These are phyloP conservation scores for Danio tinwini DNA, from an alignment of 2,797 vertebrate species.

Conservation along the genomic window DNA sequence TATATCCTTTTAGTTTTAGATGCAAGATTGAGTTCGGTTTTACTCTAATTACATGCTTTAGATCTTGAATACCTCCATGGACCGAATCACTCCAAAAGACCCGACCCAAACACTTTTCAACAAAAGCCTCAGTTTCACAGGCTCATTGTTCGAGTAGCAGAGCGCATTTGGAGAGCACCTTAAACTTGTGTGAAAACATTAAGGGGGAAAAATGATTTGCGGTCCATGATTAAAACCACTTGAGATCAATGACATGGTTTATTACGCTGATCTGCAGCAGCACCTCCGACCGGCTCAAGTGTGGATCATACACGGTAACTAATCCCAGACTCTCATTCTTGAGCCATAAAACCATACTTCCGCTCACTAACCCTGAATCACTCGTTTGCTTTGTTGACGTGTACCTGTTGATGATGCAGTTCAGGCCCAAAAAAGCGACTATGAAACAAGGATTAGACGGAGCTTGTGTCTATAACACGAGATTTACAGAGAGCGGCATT, in stretches of 20 bases:
- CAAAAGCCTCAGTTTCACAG: constrained; percentile 36
- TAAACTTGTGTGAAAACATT: constrained; percentile 32
- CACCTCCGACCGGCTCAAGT: constrained; percentile 16
- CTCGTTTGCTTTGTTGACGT: constrained; percentile 62
- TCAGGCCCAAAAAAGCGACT: constrained; percentile 2
- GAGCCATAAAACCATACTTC: constrained; percentile 60
- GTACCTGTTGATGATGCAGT: constrained; percentile 41
- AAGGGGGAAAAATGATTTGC: constrained; percentile 43
- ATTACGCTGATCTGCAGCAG: constrained; percentile 50
- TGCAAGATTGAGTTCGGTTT: constrained; percentile 36
- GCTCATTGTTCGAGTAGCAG: constrained; percentile 1
- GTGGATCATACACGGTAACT: constrained; percentile 49
- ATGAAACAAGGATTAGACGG: constrained; percentile 41
- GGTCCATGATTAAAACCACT: constrained; percentile 47
- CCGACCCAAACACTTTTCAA: constrained; percentile 22
- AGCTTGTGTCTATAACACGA: constrained; percentile 35
- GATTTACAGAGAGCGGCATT: constrained; percentile 47
- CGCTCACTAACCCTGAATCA: constrained; percentile 61
- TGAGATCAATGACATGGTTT: constrained; percentile 59
- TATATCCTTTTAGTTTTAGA: background rate
- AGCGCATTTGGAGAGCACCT: constrained; percentile 24
- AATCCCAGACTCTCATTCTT: constrained; percentile 55
- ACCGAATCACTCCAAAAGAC: constrained; percentile 18
- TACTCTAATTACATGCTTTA: constrained; percentile 44
- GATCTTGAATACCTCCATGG: constrained; percentile 25